A percentile compares a stretch with the other conserved stretches of the same genome.
phyloP scores from a whole-genome alignment of 2,888 invertebrate species.

The Melitaea athalia region DNA sequence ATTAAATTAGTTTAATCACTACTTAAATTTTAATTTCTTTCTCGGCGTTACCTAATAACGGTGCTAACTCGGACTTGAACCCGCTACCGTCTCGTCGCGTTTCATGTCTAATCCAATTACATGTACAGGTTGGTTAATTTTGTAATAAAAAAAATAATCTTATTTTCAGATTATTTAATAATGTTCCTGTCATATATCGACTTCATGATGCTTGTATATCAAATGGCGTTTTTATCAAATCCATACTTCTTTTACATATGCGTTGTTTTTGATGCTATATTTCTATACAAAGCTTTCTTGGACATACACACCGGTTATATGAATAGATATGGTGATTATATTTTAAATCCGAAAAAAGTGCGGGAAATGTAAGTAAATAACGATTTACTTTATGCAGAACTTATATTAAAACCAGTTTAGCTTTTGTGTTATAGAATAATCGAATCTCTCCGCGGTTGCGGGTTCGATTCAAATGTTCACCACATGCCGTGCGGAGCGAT shows the following conservation, averaged over 20 bases:
- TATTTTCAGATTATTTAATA: conserved; percentile 69
- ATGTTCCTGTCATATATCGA: conserved; percentile 68
- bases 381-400: not conserved
- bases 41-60: too few relatives aligned
- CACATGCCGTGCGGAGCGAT: too few relatives aligned
- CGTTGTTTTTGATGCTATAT: conserved; percentile 65
- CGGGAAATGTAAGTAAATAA: conserved; percentile 63
- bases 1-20: too few relatives aligned
- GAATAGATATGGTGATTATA: conserved; percentile 77
- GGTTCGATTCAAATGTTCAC: too few relatives aligned
- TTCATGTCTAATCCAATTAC: too few relatives aligned
- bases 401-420: too few relatives aligned
- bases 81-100: not conserved
- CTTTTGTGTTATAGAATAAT: too few relatives aligned
- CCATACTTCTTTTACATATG: conserved; percentile 59
- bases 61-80: too few relatives aligned
- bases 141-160: not conserved
- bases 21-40: too few relatives aligned
- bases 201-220: conserved; percentile 72
- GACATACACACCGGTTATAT: conserved; percentile 76
- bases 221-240: conserved; percentile 76
- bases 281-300: conserved; percentile 70
- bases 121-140: too few relatives aligned
- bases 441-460: too few relatives aligned
- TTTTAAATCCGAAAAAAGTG: conserved; percentile 70